Conservation (phyloP, 2,797 vertebrate genomes). For the Orientallactaga sibirica region DNA sequence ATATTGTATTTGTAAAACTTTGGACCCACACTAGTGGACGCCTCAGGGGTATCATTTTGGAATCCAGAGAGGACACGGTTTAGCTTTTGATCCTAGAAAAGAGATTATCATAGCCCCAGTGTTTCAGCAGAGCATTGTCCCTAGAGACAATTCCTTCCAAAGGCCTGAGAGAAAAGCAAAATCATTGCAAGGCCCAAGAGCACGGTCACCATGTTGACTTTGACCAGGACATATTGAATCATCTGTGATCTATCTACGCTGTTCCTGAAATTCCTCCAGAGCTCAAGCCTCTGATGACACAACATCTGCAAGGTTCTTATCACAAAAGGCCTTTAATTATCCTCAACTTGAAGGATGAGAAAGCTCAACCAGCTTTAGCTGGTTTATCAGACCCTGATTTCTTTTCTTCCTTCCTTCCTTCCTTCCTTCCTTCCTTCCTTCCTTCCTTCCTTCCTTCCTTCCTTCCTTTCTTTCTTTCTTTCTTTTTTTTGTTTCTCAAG, state of each 20-base stretch:
- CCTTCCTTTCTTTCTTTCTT: no score
- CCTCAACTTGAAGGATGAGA: neutral
- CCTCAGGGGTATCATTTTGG: neutral
- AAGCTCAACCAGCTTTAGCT: neutral
- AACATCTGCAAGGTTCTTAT: neutral
- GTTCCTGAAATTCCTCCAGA: neutral
- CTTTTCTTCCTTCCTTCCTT: no score
- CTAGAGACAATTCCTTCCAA: neutral
- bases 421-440: no score
- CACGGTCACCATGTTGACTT: neutral
- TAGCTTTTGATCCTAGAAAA: neutral
- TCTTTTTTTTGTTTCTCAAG: no score
- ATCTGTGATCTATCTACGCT: neutral
- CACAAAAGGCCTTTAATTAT: neutral
- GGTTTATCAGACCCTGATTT: neutral
- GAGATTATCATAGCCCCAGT: neutral
- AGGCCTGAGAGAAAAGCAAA: neutral
- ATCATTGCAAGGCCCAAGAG: neutral
- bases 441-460: no score
- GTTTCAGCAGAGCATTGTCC: neutral
- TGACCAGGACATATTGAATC: neutral
- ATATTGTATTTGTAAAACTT: conserved; percentile 28
- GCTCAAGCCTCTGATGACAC: neutral
- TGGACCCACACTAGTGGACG: neutral
- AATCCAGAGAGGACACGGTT: neutral